Evolutionary conservation across 2,113 vertebrate species (phyloP).

Genomic region (Daubentonia madagascariensis): DNA sequence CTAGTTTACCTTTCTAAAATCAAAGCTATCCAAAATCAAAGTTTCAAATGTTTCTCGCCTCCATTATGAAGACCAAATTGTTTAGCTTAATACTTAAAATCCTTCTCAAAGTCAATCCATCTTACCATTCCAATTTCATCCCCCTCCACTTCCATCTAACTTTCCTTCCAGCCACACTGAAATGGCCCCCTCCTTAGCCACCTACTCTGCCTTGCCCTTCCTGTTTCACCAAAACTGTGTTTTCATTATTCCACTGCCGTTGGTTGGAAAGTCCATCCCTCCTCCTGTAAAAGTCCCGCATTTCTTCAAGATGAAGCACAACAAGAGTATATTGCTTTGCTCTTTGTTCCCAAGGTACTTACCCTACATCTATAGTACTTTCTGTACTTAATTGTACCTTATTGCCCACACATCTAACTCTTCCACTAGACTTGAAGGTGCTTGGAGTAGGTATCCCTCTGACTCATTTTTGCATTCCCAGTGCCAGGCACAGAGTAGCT

Average conservation of each 20-base stretch:
- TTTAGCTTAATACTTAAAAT: not conserved
- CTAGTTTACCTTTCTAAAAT: not conserved
- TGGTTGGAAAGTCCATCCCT: not conserved
- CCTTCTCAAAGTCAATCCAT: not conserved
- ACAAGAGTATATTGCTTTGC: not conserved
- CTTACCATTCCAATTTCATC: not conserved
- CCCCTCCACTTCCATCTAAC: accelerated
- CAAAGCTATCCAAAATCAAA: not conserved
- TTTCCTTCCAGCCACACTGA: not conserved
- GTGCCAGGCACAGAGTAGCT: too few species aligned
- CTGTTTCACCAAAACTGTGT: not conserved
- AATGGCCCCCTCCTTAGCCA: not conserved
- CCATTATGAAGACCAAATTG: not conserved
- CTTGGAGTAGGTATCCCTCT: not conserved
- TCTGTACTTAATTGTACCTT: not conserved
- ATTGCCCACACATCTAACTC: not conserved
- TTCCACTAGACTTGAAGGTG: not conserved
- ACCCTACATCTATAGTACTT: not conserved
- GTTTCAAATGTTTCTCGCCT: not conserved
- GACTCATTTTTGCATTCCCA: not conserved
- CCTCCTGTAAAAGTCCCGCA: not conserved
- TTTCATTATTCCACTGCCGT: not conserved
- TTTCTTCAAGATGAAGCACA: not conserved
- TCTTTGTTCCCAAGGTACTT: not conserved
- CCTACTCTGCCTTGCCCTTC: not conserved